Conservation (phyloP, 1,140 invertebrate genomes). For the Reticulitermes speratus region DNA sequence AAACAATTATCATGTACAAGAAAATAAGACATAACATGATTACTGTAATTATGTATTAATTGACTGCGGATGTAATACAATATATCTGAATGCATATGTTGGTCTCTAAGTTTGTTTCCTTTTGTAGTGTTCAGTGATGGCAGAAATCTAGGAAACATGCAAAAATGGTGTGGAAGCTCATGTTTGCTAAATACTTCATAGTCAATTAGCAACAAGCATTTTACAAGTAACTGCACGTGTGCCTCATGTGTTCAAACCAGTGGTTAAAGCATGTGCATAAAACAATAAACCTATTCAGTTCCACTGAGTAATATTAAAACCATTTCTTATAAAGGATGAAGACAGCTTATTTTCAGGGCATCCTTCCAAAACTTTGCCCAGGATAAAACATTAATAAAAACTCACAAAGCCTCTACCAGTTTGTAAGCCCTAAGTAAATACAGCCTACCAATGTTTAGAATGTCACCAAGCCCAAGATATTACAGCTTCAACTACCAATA, state of each 20-base stretch:
- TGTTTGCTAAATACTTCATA: neutral
- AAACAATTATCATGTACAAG: conserved; percentile 12
- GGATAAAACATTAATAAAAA: neutral
- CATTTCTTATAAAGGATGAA: neutral
- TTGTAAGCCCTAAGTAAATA: neutral
- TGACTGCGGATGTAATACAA: neutral
- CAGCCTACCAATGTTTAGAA: neutral
- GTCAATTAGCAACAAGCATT: neutral
- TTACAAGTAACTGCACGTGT: neutral
- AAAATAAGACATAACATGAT: neutral
- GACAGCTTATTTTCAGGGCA: neutral
- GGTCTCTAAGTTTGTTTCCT: neutral
- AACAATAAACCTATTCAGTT: neutral
- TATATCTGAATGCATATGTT: neutral
- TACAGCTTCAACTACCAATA: neutral
- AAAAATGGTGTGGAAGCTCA: neutral
- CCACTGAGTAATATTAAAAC: neutral
- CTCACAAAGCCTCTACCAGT: neutral
- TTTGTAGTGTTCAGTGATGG: neutral
- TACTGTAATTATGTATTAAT: neutral
- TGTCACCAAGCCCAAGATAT: conserved; percentile 4
- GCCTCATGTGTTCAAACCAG: neutral
- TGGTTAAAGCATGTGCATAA: neutral
- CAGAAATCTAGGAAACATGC: neutral
- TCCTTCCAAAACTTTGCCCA: neutral